Base-by-base conservation (phyloP, 2,888 invertebrate species). In the Poecilus cupreus region DNA sequence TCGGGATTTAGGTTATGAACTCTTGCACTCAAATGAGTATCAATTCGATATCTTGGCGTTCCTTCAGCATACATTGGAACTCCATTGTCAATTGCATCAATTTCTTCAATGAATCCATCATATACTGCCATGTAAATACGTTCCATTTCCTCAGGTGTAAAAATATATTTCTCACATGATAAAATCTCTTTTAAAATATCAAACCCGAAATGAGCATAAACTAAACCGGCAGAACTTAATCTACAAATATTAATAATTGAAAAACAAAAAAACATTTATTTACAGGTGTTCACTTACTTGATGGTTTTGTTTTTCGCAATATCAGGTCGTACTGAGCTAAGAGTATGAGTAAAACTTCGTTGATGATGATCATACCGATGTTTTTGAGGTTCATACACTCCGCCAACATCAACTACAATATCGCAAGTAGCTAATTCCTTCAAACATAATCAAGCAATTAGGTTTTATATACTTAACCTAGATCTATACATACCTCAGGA, bases 21-120 rank as follows among this genome's bases (percentile, higher is more conserved):
- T 84, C 98, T 91, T 0, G 93, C 89, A 86, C 96, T 94, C 8
- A 98, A 86, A 88, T 94, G 92, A 0, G 98, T 96, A 0, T 92
- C 91, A n/a, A 98, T 95, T 83, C 91, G 91, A 87, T 97, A 98
- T 32, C 89, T 90, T 0, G 94, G 94, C 86, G 94, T 93, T 0
- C 93, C 94, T 51, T 94, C 92, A 83, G 92, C 93, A 83, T 87
- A 89, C 91, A 96, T 95, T 0, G 94, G 93, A 0, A 98, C 92
- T n/a, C 99, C 99, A 90, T 99, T 99, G 88, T 99, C 99, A 79
- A 98, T 95, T 0, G 96, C 99, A 90, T 99, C 99, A 82, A 99
- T 92, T 91, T 98, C 98, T 90, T 95, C 94, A 11, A 99, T 93
- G 79, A 99, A 95, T 81, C 92, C 92, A 83, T 95, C 94, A 88